phyloP scores from a whole-genome alignment of 2,888 invertebrate genomes.

The Lydus trimaculatus region DNA sequence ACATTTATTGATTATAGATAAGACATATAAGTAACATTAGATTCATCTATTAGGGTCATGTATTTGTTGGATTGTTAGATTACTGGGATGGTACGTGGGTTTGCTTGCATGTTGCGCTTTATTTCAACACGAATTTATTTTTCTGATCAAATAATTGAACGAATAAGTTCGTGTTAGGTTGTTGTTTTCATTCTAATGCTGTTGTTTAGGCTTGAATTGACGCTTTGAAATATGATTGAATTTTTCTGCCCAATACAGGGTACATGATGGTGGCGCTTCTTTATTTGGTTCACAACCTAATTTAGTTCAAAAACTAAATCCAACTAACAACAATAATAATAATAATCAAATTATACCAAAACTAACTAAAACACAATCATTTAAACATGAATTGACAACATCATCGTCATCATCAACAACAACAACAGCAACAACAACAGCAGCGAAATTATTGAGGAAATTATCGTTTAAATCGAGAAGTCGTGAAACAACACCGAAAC shows the following conservation, averaged over 20 bases:
- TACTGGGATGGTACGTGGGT: constrained; percentile 39
- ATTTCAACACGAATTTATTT: neutral
- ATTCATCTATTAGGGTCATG: neutral
- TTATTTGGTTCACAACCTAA: constrained; percentile 61
- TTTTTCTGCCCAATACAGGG: constrained; percentile 53
- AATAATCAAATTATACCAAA: constrained; percentile 56
- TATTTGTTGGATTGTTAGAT: constrained; percentile 50
- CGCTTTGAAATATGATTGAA: constrained; percentile 13
- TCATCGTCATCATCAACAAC: constrained; percentile 24
- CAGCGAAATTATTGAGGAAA: constrained; percentile 56
- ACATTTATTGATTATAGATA: too few species aligned
- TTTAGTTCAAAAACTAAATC: constrained; percentile 57
- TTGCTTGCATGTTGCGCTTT: constrained; percentile 15
- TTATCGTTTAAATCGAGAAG: constrained; percentile 49
- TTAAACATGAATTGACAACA: constrained; percentile 56
- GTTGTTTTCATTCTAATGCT: constrained; percentile 19
- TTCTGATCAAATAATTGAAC: neutral
- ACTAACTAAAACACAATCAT: constrained; percentile 60
- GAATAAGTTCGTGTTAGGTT: neutral
- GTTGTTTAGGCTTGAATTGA: neutral
- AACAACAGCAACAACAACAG: constrained; percentile 41
- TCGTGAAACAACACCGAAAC: constrained; percentile 48
- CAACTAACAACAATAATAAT: constrained; percentile 57
- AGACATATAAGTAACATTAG: too few species aligned
- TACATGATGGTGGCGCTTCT: constrained; percentile 49